phyloP scores from a whole-genome alignment of 2,797 vertebrate genomes.

The Myoxocephalus aenaeus region DNA sequence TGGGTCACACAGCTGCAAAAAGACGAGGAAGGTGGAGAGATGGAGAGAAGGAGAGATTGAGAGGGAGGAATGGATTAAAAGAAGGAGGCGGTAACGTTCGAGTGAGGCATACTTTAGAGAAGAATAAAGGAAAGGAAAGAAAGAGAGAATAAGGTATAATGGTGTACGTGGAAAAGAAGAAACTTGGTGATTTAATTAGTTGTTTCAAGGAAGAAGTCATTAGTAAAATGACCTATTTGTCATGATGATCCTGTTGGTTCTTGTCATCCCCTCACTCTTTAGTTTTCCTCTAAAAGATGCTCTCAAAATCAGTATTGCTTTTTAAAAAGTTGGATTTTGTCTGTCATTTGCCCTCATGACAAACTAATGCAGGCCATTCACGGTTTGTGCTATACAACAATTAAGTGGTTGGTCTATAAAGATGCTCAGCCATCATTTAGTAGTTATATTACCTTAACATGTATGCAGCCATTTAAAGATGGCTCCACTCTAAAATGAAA shows the following conservation, averaged over 20 bases:
- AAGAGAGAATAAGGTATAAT: background rate
- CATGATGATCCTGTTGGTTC: background rate
- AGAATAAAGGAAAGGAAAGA: background rate
- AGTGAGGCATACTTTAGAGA: background rate
- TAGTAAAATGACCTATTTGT: background rate
- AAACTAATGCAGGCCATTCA: background rate
- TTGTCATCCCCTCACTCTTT: background rate
- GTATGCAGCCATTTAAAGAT: background rate
- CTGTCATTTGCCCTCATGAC: background rate
- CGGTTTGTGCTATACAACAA: background rate
- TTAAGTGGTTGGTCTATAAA: background rate
- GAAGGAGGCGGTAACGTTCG: background rate
- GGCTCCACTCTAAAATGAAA: background rate
- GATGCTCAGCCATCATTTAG: background rate
- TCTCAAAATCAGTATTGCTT: background rate
- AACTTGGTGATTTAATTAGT: background rate
- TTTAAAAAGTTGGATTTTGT: background rate
- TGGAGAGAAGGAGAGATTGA: slow-evolving; percentile 5
- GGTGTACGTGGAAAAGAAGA: background rate
- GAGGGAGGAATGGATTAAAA: background rate
- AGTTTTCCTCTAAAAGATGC: background rate
- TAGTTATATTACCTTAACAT: background rate
- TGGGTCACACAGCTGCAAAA: slow-evolving; percentile 78
- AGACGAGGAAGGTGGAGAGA: slow-evolving; percentile 22
- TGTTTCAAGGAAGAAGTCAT: background rate